A percentile compares a stretch with the other conserved stretches of the same genome.
phyloP scores from a whole-genome alignment of 2,113 vertebrate genomes.

The Dasyurus viverrinus region DNA sequence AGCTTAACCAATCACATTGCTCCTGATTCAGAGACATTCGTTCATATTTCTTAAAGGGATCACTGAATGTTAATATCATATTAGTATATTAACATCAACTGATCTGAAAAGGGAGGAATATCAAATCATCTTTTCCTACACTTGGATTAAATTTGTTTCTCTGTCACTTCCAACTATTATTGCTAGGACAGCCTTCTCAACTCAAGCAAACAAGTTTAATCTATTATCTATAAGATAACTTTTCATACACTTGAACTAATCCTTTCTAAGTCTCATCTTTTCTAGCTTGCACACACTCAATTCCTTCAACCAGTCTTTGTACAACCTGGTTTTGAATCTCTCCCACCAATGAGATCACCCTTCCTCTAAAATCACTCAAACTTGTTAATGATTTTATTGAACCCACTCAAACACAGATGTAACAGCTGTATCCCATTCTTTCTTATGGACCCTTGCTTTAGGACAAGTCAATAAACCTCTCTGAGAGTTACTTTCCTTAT shows the following conservation, averaged over 20 bases:
- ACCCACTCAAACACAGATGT: not conserved
- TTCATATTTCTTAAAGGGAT: not conserved
- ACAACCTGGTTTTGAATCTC: not conserved
- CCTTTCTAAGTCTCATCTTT: not conserved
- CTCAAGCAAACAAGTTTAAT: no score
- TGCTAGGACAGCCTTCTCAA: no score
- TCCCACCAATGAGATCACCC: not conserved
- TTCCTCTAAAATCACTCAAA: not conserved
- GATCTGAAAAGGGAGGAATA: slow-evolving; percentile 1
- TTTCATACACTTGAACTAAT: slow-evolving; percentile 19
- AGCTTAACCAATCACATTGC: no score
- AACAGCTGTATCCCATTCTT: not conserved
- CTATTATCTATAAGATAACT: slow-evolving; percentile 23
- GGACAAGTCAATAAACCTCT: not conserved
- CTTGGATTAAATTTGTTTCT: no score
- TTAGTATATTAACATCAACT: not conserved
- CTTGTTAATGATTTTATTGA: slow-evolving; percentile 4
- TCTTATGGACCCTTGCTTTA: not conserved
- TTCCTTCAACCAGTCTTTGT: slow-evolving; percentile 3
- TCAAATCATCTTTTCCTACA: not conserved
- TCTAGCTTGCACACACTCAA: no score
- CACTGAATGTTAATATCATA: not conserved
- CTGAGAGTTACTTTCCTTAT: not conserved
- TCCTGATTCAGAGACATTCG: not conserved
- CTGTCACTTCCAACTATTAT: no score